phyloP scores from a whole-genome alignment of 2,888 invertebrate genomes.

The Aphidoletes aphidimyza region DNA sequence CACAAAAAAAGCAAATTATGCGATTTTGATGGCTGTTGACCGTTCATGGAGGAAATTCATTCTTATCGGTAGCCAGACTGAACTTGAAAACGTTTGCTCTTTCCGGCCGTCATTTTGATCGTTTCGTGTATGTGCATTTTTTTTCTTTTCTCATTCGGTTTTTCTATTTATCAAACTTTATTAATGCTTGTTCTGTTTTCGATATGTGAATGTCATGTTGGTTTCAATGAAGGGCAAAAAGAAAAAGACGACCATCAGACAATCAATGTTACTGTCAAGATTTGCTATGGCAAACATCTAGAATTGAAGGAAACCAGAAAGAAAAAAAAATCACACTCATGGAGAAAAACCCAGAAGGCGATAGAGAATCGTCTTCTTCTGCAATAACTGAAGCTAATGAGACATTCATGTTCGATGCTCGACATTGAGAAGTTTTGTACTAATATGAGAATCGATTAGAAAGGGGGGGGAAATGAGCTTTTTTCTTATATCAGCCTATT shows the following conservation, averaged over 20 bases:
- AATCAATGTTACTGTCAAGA: constrained; percentile 36
- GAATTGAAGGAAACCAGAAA: too few species aligned
- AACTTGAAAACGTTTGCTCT: constrained; percentile 4
- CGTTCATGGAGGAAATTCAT: neutral
- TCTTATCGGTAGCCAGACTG: neutral
- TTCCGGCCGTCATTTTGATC: neutral
- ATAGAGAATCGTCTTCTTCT: neutral
- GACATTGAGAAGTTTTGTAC: neutral
- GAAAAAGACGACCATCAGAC: neutral
- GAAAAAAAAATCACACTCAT: too few species aligned
- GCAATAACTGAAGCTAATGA: constrained; percentile 28
- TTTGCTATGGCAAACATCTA: neutral
- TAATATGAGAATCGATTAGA: neutral
- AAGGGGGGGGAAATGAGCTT: too few species aligned
- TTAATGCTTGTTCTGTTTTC: constrained; percentile 8
- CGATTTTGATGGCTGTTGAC: neutral
- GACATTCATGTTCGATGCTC: constrained; percentile 1
- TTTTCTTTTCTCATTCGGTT: neutral
- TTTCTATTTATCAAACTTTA: neutral
- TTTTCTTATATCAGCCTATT: too few species aligned
- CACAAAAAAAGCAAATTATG: too few species aligned
- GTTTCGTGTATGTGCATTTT: neutral
- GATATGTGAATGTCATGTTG: constrained; percentile 41
- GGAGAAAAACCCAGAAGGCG: too few species aligned
- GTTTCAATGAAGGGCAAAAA: neutral